Conservation (phyloP, 2,797 vertebrate species). For the Tokudaia tokunoshimensis region DNA sequence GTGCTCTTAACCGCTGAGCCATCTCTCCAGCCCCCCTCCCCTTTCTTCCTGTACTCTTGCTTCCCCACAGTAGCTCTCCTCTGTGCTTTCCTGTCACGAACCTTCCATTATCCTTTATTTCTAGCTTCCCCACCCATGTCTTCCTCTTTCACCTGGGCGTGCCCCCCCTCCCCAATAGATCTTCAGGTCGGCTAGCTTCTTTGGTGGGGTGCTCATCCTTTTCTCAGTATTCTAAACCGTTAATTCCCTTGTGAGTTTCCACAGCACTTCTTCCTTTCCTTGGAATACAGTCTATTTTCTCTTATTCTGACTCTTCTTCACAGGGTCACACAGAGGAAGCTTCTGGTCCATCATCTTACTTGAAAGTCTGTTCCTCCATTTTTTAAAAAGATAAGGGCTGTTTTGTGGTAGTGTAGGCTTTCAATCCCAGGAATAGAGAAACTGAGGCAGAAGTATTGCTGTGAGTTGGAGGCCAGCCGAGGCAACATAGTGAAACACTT, state of each 20-base stretch:
- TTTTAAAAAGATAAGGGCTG: background rate
- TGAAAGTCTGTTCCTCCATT: background rate
- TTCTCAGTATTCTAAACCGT: accelerated
- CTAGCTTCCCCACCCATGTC: background rate
- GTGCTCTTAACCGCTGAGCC: too few relatives aligned
- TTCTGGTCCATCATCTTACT: background rate
- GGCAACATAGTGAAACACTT: background rate
- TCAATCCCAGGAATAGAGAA: background rate
- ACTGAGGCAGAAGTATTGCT: background rate
- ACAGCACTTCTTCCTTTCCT: background rate
- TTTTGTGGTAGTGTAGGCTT: background rate
- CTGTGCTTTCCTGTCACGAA: too few relatives aligned
- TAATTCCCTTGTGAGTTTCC: background rate
- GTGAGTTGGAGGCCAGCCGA: background rate
- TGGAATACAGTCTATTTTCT: background rate
- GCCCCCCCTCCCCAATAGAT: too few relatives aligned
- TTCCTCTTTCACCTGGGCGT: background rate
- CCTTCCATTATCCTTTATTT: background rate
- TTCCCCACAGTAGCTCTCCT: background rate
- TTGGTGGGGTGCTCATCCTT: background rate
- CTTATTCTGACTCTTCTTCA: background rate
- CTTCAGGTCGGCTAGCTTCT: background rate
- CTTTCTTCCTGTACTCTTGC: background rate
- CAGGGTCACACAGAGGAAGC: background rate
- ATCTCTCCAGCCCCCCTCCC: too few relatives aligned